A percentile compares a stretch with the other conserved stretches of the same genome.
Conservation (phyloP, 2,797 vertebrate genomes). For the Discoglossus pictus region DNA sequence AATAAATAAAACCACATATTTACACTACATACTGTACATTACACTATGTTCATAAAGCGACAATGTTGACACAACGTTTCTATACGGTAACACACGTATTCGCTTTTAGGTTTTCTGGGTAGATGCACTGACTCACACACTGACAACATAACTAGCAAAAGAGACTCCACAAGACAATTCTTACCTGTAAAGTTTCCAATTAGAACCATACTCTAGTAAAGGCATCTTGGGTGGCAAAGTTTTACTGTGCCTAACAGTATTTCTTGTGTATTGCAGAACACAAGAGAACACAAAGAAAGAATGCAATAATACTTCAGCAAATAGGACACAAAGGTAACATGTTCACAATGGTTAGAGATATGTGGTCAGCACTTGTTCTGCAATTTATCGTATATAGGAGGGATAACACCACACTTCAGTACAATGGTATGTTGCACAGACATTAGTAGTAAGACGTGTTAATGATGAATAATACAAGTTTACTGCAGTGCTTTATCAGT, state of each 20-base stretch:
- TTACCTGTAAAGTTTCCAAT: slow-evolving; percentile 93
- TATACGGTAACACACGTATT: slow-evolving; percentile 25
- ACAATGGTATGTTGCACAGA: too few relatives aligned
- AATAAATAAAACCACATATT: slow-evolving; percentile 22
- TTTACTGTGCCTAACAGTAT: slow-evolving; percentile 84
- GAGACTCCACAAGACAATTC: slow-evolving; percentile 56
- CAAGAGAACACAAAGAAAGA: slow-evolving; percentile 53
- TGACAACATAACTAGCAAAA: slow-evolving; percentile 41
- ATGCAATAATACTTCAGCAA: slow-evolving; percentile 50
- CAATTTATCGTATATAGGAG: too few relatives aligned
- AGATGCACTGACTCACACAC: slow-evolving; percentile 15
- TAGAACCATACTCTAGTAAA: slow-evolving; percentile 87
- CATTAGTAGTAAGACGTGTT: background rate
- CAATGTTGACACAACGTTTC: slow-evolving; percentile 22
- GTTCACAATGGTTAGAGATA: background rate
- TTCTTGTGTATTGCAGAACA: slow-evolving; percentile 72
- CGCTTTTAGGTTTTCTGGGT: background rate
- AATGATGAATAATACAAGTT: too few relatives aligned
- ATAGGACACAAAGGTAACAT: slow-evolving; percentile 27
- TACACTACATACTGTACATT: slow-evolving; percentile 29
- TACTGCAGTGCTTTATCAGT: too few relatives aligned
- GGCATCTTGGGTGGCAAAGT: slow-evolving; percentile 92
- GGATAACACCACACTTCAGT: too few relatives aligned
- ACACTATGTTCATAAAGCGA: slow-evolving; percentile 12
- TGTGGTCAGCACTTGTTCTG: background rate